Conservation (phyloP, 2,888 invertebrate species). For the Nymphalis urticae region DNA sequence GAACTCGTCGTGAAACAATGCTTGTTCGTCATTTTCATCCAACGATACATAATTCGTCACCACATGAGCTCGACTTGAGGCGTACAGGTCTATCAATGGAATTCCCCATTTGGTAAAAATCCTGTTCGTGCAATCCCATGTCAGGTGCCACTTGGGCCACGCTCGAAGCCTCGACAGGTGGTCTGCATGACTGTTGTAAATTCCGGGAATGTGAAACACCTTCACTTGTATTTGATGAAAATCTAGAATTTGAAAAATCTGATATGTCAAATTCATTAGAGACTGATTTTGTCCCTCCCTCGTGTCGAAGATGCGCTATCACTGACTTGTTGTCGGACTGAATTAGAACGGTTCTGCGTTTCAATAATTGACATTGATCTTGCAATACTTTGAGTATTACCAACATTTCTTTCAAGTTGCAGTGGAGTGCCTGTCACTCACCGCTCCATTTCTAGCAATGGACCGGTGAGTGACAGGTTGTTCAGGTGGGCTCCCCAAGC, state of each 20-base stretch:
- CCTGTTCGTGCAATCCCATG: constrained; percentile 23
- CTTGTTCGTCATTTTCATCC: too few relatives aligned
- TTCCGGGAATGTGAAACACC: constrained; percentile 39
- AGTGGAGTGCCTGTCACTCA: constrained; percentile 35
- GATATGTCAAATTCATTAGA: constrained; percentile 35
- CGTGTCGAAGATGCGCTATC: constrained; percentile 43
- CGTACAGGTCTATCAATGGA: constrained; percentile 18
- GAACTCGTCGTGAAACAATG: constrained; percentile 23
- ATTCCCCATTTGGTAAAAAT: constrained; percentile 30
- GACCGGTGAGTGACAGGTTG: constrained; percentile 33
- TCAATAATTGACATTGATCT: constrained; percentile 10
- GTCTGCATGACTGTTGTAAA: constrained; percentile 41
- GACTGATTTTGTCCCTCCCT: constrained; percentile 46
- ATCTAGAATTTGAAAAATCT: constrained; percentile 35
- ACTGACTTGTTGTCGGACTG: constrained; percentile 45
- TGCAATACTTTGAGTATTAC: constrained; percentile 27
- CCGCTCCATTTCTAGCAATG: constrained; percentile 33
- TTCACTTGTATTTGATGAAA: constrained; percentile 32
- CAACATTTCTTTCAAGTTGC: constrained; percentile 42
- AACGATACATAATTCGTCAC: too few relatives aligned
- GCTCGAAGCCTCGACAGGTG: constrained; percentile 35
- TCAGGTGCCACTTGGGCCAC: constrained; percentile 42
- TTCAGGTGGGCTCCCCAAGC: constrained; percentile 43
- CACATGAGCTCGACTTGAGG: constrained; percentile 13
- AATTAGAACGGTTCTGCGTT: constrained; percentile 27